phyloP scores from a whole-genome alignment of 2,113 vertebrate genomes.

The Saimiri boliviensis region DNA sequence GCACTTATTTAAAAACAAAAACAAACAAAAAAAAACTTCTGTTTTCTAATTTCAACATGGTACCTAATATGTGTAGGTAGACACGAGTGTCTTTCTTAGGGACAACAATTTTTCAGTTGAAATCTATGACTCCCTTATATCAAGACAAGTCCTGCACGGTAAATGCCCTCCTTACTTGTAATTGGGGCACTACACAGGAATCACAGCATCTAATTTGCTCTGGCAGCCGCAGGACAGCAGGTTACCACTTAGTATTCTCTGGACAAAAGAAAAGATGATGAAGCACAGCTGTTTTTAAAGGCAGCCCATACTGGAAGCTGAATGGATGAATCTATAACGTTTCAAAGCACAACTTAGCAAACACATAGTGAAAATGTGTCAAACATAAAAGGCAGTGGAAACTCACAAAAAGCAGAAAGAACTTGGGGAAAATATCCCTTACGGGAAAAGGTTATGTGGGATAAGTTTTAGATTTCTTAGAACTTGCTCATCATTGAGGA shows the following conservation, averaged over 20 bases:
- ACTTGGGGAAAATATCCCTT: not conserved
- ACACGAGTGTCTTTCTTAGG: not conserved
- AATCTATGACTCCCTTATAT: not conserved
- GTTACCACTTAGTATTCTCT: conserved; percentile 27
- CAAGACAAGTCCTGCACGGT: not conserved
- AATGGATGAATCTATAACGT: conserved; percentile 12
- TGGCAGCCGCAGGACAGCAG: conserved; percentile 32
- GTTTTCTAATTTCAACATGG: not conserved
- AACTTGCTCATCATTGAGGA: conserved; percentile 51
- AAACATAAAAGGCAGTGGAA: conserved; percentile 20
- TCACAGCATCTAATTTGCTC: conserved; percentile 19
- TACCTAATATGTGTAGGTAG: not conserved
- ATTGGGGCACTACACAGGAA: not conserved
- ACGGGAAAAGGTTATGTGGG: not conserved
- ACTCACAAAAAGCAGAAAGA: conserved; percentile 22
- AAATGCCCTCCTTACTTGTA: conserved; percentile 18
- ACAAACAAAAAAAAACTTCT: not conserved
- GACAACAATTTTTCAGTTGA: conserved; percentile 12
- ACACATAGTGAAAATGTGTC: conserved; percentile 15
- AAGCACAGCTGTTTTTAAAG: conserved; percentile 55
- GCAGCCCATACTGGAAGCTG: not conserved
- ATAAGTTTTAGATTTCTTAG: conserved; percentile 33
- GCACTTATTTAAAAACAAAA: not conserved
- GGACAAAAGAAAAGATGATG: conserved; percentile 57
- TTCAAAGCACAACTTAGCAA: conserved; percentile 32